Base-by-base conservation (phyloP, 2,113 vertebrate species). In the Pangasianodon hypophthalmus region DNA sequence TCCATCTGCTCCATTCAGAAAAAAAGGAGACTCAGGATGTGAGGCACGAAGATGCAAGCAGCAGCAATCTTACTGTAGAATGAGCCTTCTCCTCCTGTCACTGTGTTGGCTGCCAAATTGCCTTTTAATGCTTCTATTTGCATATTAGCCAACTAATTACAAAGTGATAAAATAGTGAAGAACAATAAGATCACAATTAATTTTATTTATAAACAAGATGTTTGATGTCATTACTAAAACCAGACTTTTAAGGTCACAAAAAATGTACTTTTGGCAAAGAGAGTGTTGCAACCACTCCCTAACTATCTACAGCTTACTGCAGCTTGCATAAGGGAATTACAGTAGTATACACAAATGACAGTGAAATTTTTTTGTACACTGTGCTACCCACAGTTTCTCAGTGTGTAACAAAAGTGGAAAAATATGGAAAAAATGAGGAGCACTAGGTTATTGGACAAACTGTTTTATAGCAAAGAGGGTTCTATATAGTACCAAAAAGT, bases 1-100 rank as follows among this genome's bases (percentile, higher is more conserved):
- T 73, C 93, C 94, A 95, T 94, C 94, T 94, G 94, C 91, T 90
- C 92, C 92, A 92, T 88, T 91, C 88, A 93, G 90, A 92, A 90
- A 92, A 71, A 91, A 92, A 88, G 67, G 41, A 60, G 77, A 46
- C 56, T 73, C 9, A 24, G 44, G 67, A 77, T 44, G 84, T 46
- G 87, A 90, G 90, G 80, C 46, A 87, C 21, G 80, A 90, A 92
- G 58, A 92, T 73, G 84, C 87, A 88, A 82, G 87, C 73, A 86
- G 6, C 80, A 84, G 41, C 71, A 60, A 46, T 62, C 56, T 84
- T 50, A 80, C 46, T 13, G 67, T 79, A 86, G 32, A 75, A 87
- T 83, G 58, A 75, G 11, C 16, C 16, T 77, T 88, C 50, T 84
- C 80, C 48, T 80, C 26, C 48, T 71, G 48, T 69, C 18, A 77